Conservation (phyloP, 1,140 invertebrate genomes). For the Aphelenchoides fujianensis region DNA sequence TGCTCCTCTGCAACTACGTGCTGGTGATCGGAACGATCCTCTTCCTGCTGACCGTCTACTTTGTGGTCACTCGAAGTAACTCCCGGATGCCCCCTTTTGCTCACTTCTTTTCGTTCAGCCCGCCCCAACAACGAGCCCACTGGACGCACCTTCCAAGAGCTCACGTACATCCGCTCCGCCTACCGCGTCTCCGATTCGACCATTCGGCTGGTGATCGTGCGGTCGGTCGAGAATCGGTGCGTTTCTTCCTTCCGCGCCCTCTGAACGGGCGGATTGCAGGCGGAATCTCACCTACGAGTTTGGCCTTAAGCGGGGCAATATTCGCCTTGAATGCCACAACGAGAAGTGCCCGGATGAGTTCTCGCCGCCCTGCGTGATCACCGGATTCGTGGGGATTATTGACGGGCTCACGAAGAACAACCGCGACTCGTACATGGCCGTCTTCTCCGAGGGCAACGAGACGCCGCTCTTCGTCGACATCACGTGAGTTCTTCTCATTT, state of each 20-base stretch:
- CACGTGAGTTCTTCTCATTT: conserved; percentile 15
- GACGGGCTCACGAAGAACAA: conserved; percentile 25
- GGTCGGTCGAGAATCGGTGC: conserved; percentile 16
- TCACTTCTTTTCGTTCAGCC: too few relatives aligned
- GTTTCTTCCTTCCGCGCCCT: too few relatives aligned
- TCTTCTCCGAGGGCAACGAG: conserved; percentile 19
- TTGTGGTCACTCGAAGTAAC: background rate
- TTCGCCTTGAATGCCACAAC: conserved; percentile 19
- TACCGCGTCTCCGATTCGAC: conserved; percentile 10
- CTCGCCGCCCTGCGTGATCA: conserved; percentile 13
- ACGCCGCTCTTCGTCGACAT: conserved; percentile 24
- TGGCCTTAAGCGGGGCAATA: conserved; percentile 11
- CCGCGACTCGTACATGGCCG: background rate
- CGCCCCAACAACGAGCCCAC: too few relatives aligned
- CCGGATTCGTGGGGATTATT: conserved; percentile 35
- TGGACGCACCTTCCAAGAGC: conserved; percentile 13
- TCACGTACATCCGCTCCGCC: conserved; percentile 23
- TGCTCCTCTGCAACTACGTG: background rate
- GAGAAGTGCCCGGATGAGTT: conserved; percentile 15
- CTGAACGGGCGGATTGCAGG: too few relatives aligned
- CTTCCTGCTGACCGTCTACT: background rate
- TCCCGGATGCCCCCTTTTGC: too few relatives aligned
- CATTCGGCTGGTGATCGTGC: conserved; percentile 19
- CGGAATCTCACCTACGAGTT: conserved; percentile 18
- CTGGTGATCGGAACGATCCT: background rate